Conservation (phyloP, 2,113 vertebrate genomes). For the Amazona guildingii region DNA sequence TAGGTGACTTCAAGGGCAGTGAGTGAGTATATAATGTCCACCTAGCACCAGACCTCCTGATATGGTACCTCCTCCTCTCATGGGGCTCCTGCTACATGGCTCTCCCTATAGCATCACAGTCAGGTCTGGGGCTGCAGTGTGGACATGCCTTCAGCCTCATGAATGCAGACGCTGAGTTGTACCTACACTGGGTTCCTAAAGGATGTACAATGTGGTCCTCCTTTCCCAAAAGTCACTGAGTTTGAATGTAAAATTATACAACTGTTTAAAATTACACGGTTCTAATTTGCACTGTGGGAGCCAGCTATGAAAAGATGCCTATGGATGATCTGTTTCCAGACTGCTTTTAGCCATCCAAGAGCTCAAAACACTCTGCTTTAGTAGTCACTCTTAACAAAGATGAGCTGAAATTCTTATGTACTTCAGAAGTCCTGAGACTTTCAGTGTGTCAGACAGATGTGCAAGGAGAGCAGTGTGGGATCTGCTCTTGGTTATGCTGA, state of each 20-base stretch:
- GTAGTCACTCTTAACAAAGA: neutral
- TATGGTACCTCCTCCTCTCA: neutral
- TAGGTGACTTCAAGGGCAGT: neutral
- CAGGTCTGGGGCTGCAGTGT: neutral
- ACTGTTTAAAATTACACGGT: neutral
- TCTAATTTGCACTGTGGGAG: neutral
- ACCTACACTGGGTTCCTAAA: neutral
- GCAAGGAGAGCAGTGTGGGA: neutral
- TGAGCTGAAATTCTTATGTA: neutral
- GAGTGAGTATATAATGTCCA: neutral
- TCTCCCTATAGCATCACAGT: neutral
- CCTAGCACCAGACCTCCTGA: neutral
- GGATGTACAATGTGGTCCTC: fast-evolving
- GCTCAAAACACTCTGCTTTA: neutral
- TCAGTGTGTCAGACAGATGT: neutral
- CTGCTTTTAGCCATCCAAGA: neutral
- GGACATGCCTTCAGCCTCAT: neutral
- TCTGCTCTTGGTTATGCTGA: neutral
- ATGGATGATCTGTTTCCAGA: neutral
- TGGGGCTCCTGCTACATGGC: neutral
- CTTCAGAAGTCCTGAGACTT: neutral
- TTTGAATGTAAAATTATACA: neutral
- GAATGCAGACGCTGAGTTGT: neutral
- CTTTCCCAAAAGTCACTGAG: neutral
- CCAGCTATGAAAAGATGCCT: neutral